These are phyloP conservation scores for Oeneis ivallda DNA, from an alignment of 2,888 invertebrate genomes.

Conservation along the genomic window DNA sequence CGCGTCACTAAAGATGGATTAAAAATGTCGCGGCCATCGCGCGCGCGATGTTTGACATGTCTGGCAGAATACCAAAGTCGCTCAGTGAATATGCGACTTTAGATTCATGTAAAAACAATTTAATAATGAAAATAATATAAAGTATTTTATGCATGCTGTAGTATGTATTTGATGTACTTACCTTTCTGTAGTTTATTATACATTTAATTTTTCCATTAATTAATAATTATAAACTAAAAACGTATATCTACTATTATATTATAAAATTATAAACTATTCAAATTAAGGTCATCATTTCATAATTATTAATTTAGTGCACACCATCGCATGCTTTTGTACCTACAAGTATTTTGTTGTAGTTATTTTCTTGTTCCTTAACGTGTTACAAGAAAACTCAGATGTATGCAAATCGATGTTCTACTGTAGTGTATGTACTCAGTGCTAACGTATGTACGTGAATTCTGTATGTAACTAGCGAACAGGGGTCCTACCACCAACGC, in stretches of 20 bases:
- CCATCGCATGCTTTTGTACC: conserved; percentile 38
- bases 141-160: conserved; percentile 38
- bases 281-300: neutral
- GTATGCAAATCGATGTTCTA: conserved; percentile 30
- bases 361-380: conserved; percentile 32
- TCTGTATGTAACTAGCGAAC: conserved; percentile 36
- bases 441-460: conserved; percentile 19
- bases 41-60: no score
- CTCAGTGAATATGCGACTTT: neutral
- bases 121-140: conserved; percentile 24
- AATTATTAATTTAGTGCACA: conserved; percentile 25
- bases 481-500: neutral
- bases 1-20: no score
- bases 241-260: neutral
- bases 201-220: neutral
- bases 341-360: conserved; percentile 29
- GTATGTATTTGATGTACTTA: conserved; percentile 33
- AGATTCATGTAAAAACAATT: conserved; percentile 34
- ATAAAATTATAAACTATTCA: neutral
- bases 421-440: conserved; percentile 27
- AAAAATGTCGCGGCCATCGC: no score
- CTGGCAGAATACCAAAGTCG: no score
- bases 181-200: neutral
- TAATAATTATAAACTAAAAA: neutral
- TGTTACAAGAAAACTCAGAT: conserved; percentile 31